Evolutionary conservation across 2,113 vertebrate genomes (phyloP).

Genomic region (Paracanthobrama guichenoti): DNA sequence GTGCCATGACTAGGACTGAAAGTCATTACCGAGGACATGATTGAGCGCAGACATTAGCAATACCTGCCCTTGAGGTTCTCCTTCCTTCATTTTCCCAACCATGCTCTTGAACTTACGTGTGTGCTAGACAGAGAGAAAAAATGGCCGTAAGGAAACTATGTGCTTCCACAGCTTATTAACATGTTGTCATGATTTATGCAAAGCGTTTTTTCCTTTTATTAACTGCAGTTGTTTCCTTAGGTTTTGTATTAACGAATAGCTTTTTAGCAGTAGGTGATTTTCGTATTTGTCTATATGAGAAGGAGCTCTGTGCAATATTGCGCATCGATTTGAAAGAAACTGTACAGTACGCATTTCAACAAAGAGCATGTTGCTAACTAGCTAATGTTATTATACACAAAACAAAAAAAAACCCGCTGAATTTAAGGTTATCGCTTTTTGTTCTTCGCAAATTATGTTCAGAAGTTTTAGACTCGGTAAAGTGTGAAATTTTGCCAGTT

Average conservation of each 20-base stretch:
- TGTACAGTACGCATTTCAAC: constrained; percentile 51
- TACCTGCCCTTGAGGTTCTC: constrained; percentile 62
- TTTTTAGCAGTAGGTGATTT: constrained; percentile 27
- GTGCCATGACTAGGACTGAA: constrained; percentile 56
- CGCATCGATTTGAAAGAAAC: constrained; percentile 34
- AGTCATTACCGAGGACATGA: constrained; percentile 50
- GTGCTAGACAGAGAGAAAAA: constrained; percentile 49
- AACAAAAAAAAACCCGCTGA: neutral
- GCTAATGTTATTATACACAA: constrained; percentile 35
- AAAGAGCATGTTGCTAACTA: constrained; percentile 55
- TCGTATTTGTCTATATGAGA: constrained; percentile 11
- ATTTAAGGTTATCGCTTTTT: neutral
- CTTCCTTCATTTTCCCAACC: constrained; percentile 47
- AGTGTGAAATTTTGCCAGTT: constrained; percentile 15
- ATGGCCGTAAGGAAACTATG: constrained; percentile 45
- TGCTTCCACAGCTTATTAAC: constrained; percentile 71
- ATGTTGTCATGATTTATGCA: constrained; percentile 66
- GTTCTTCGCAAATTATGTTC: neutral
- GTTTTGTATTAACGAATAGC: constrained; percentile 39
- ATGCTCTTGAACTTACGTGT: constrained; percentile 56
- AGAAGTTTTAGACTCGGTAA: constrained; percentile 1
- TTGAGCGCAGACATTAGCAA: constrained; percentile 67
- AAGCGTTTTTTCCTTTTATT: constrained; percentile 49
- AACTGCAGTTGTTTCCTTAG: constrained; percentile 43
- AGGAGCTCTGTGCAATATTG: constrained; percentile 51